Conservation (phyloP, 1,140 invertebrate species). For the Bombus soroeensis region DNA sequence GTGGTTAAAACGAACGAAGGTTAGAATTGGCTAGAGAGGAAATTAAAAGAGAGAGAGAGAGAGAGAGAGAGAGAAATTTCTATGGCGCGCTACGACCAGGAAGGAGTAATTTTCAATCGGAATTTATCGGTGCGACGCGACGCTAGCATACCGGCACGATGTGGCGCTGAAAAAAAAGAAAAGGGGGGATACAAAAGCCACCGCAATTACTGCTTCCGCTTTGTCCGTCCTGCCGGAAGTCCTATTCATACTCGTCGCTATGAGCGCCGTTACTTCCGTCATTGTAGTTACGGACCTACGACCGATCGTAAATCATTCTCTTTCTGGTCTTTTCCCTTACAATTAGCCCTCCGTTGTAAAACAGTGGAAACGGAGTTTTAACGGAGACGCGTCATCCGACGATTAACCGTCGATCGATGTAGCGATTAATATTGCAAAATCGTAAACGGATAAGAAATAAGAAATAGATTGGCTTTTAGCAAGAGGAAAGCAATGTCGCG, state of each 20-base stretch:
- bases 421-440: too few relatives aligned
- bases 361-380: not conserved
- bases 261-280: constrained; percentile 72
- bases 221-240: constrained; percentile 67
- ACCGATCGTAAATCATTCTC: constrained; percentile 27
- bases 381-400: not conserved
- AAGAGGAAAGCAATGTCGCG: too few relatives aligned
- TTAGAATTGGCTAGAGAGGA: not conserved
- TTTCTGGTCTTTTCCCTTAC: not conserved
- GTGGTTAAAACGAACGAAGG: not conserved
- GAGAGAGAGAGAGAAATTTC: constrained; percentile 25
- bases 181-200: constrained; percentile 49
- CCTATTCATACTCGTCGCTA: constrained; percentile 73
- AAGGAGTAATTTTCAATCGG: constrained; percentile 43
- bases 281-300: constrained; percentile 60
- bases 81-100: not conserved
- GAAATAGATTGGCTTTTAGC: too few relatives aligned
- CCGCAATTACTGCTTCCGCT: constrained; percentile 71
- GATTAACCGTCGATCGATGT: not conserved
- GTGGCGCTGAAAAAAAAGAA: not conserved
- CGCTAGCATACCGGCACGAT: not conserved
- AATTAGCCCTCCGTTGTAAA: not conserved
- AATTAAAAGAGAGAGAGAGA: constrained; percentile 27
- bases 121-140: constrained; percentile 47
- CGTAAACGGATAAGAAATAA: too few relatives aligned